Evolutionary conservation across 2,888 invertebrate species (phyloP), one percentile per base, ranked within the genome.

Genomic region (Leptarthrus brevirostris): DNA sequence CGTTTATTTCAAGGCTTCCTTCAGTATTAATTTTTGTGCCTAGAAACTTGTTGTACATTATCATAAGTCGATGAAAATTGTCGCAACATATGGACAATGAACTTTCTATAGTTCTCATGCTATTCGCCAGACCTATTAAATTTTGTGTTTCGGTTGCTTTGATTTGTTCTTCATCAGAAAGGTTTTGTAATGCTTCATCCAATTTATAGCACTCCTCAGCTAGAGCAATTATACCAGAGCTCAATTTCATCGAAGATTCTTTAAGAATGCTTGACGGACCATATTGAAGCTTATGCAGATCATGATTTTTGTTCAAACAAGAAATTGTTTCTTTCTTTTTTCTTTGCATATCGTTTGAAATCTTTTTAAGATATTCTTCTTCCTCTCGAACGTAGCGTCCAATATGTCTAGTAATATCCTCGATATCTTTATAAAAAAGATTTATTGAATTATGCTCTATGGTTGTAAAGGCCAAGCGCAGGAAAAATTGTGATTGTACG

Each of bases 401-500:
- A 22, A 84, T 80, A 66, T 79, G 80, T 6, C 78, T 80, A 74
- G 82, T 81, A 5, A 84, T 81, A 77, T 80, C 81, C 0, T 79
- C 78, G 20, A 84, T 73, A 16, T 82, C 82, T 5, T 77, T 75
- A 75, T 79, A 81, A 0, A 84, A 76, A 34, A 78, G 77, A 12
- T 80, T 81, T n/a, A 83, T 78, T 4, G 82, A 81, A 2, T 82
- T 81, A 16, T 80, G 79, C 5, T 82, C 82, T 58, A 80, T 80
- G 16, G 82, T 79, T 5, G 82, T 81, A 2, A 85, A 78, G n/a
- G 83, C 83, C 75, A 85, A 77, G 2, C 85, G 83, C 3, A 83
- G 74, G 26, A 85, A 76, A 75, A 82, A 84, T 77, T 85, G 85
- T 5, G 85, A 85, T 77, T 85, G 85, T 44, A 84, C 83, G 74